A percentile compares a stretch with the other conserved stretches of the same genome.
phyloP scores from a whole-genome alignment of 64 coral and sea anemone species.

The Pachyseris speciosa region DNA sequence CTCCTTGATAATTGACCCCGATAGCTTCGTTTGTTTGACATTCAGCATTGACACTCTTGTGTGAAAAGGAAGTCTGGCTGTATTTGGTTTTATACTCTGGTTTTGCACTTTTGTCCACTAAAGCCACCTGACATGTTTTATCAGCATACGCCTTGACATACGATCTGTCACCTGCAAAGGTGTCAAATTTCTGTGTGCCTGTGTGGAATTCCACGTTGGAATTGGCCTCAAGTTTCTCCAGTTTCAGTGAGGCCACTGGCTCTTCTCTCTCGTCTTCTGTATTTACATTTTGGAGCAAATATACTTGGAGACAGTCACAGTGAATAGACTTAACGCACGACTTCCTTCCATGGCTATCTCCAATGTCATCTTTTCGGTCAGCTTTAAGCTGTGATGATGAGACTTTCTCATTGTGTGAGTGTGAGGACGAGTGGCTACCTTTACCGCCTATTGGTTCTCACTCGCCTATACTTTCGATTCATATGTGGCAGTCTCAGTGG shows the following conservation, averaged over 20 bases:
- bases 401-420: neutral
- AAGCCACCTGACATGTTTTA: neutral
- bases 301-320: neutral
- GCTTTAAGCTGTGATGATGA: too few relatives aligned
- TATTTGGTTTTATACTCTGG: neutral
- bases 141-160: neutral
- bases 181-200: neutral
- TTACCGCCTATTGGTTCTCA: neutral
- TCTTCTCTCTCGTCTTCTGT: neutral
- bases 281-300: neutral
- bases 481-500: too few relatives aligned
- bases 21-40: neutral
- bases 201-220: neutral
- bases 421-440: neutral
- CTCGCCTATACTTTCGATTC: too few relatives aligned
- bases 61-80: neutral
- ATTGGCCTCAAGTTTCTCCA: neutral
- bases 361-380: too few relatives aligned
- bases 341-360: too few relatives aligned
- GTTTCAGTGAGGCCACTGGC: neutral
- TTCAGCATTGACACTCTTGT: neutral
- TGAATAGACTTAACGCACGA: neutral
- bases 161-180: neutral
- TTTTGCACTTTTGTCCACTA: neutral
- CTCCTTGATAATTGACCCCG: neutral